A percentile compares a stretch with the other conserved stretches of the same genome.
Evolutionary conservation across 1,140 invertebrate genomes (phyloP).

Genomic region (Radopholus similis): DNA sequence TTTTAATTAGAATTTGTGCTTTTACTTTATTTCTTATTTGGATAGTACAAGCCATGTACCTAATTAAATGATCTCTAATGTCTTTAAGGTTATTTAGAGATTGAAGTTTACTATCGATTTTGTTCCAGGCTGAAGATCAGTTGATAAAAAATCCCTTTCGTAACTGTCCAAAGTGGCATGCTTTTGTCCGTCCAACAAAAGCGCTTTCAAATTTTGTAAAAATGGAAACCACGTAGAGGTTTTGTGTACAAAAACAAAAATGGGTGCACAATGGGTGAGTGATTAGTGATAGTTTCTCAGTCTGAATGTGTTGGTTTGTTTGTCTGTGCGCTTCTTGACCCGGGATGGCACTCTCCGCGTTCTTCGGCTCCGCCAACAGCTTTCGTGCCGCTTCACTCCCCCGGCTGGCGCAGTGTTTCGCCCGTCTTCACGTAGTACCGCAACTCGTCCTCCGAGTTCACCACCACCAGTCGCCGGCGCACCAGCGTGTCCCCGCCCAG

Average conservation of each 20-base stretch:
- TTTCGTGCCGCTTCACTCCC: background rate
- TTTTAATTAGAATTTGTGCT: too few species aligned
- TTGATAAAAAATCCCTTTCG: background rate
- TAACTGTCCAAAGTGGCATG: background rate
- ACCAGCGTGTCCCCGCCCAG: slow-evolving; percentile 59
- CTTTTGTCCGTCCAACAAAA: background rate
- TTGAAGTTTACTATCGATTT: background rate
- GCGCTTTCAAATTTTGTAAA: background rate
- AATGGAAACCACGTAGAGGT: background rate
- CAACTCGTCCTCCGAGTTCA: slow-evolving; percentile 59
- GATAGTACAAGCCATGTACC: too few species aligned
- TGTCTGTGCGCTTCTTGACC: background rate
- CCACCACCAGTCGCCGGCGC: slow-evolving; percentile 49
- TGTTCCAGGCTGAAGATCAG: background rate
- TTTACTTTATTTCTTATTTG: too few species aligned
- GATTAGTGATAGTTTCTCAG: background rate
- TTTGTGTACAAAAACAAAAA: background rate
- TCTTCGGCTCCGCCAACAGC: background rate
- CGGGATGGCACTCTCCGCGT: background rate
- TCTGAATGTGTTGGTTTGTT: background rate
- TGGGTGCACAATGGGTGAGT: background rate
- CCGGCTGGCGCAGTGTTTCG: slow-evolving; percentile 27
- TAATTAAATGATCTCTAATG: too few species aligned
- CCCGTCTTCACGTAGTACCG: slow-evolving; percentile 57
- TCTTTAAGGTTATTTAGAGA: background rate